Evolutionary conservation across 2,797 vertebrate species (phyloP), one percentile per base, ranked within the genome.

Genomic region (Esox lucius): DNA sequence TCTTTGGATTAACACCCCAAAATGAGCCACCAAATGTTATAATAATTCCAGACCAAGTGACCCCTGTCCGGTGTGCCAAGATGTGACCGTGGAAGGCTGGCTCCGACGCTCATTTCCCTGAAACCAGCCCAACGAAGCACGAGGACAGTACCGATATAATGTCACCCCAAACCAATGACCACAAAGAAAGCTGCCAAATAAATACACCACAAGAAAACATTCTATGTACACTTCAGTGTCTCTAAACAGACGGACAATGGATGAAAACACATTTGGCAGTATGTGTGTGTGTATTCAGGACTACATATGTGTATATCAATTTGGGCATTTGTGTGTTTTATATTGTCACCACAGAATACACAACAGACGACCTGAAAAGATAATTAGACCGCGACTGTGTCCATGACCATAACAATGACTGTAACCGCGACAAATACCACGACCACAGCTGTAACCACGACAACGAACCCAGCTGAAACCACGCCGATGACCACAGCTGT

Each of bases 371-470:
- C 77, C 67, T 72, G 73, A 73, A 75, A 62, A 15, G 71, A 73
- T 73, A 77, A 81, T 70, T 71, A 77, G 78, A 84, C 81, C 79
- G 74, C 81, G 73, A 39, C 83, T 77, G 84, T 83, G 81, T 80
- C 80, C 75, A 74, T 74, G 80, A 84, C 80, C 80, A 77, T 80
- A 80, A 83, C 56, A 24, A 59, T 7, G 46, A 42, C 3, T 46
- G 42, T 46, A 46, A 46, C 42, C 42, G 42, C 46, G 42, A 7
- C 42, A 46, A 75, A 22, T 42, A 78, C 76, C 75, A 78, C 81
- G 82, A 84, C 35, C 35, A 39, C 35, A 39, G 3, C 35, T 8
- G 35, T 39, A 39, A 3, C 35, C 35, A 39, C 35, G 3, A 39
- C 35, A 39, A 39, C 35, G 35, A 39, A 35, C 35, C 8, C 35